phyloP scores from a whole-genome alignment of 2,888 invertebrate species.

The Erpobdella octoculata region DNA sequence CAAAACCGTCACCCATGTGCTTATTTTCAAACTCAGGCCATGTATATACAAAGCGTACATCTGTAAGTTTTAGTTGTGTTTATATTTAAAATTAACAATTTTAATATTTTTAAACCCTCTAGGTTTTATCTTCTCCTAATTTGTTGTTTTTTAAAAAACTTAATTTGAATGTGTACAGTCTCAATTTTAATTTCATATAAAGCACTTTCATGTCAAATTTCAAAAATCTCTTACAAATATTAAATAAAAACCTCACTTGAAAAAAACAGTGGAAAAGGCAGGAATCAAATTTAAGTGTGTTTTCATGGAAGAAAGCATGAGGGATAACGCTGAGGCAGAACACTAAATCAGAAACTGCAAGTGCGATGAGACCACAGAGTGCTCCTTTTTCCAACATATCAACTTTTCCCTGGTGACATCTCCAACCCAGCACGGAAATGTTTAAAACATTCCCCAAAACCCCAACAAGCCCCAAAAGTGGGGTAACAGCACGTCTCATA shows the following conservation, averaged over 20 bases:
- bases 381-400: slow-evolving; percentile 49
- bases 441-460: slow-evolving; percentile 46
- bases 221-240: too few species aligned
- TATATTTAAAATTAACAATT: too few species aligned
- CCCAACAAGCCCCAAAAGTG: slow-evolving; percentile 44
- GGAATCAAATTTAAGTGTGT: slow-evolving; percentile 1
- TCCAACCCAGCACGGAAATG: slow-evolving; percentile 44
- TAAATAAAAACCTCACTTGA: too few species aligned
- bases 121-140: too few species aligned
- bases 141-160: too few species aligned
- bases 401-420: slow-evolving; percentile 43
- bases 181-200: background rate
- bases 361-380: slow-evolving; percentile 46
- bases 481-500: slow-evolving; percentile 43
- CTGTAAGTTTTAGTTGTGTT: background rate
- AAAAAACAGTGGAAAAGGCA: slow-evolving; percentile 42
- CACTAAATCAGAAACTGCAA: slow-evolving; percentile 48
- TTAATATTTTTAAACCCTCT: too few species aligned
- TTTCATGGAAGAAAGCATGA: slow-evolving; percentile 40
- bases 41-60: slow-evolving; percentile 44
- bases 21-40: slow-evolving; percentile 48
- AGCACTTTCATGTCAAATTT: background rate
- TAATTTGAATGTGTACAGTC: background rate
- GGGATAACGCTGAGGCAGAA: slow-evolving; percentile 47
- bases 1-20: slow-evolving; percentile 49